Percentiles rank a stretch among this genome's conserved stretches.
These are phyloP conservation scores for Calyptommatus sinebrachiatus DNA, from an alignment of 2,113 vertebrate genomes.

Conservation along the genomic window DNA sequence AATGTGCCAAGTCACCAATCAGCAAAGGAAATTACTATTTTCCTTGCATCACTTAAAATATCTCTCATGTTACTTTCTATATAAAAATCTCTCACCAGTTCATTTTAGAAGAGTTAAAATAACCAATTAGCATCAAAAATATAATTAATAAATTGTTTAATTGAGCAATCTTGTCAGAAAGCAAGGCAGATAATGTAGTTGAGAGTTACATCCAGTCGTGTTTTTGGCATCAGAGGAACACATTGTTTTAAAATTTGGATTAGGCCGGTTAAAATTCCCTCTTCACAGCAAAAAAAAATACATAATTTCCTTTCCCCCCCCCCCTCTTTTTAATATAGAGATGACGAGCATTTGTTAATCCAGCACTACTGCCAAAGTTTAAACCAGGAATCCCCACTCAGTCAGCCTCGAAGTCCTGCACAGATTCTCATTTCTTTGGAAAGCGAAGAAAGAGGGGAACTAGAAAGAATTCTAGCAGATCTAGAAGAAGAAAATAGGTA, in stretches of 20 bases:
- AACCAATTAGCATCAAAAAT: no score
- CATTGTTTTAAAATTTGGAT: neutral
- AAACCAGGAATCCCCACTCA: slow-evolving; percentile 97
- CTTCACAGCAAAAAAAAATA: slow-evolving; percentile 47
- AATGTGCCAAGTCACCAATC: neutral
- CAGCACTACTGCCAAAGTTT: slow-evolving; percentile 99
- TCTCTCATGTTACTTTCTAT: no score
- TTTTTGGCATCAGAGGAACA: neutral
- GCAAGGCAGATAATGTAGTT: neutral
- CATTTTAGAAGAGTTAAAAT: no score
- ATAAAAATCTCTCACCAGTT: no score
- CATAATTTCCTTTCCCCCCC: neutral
- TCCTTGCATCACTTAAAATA: no score
- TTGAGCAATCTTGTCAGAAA: neutral
- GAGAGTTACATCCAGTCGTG: neutral
- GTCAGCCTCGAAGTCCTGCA: slow-evolving; percentile 87
- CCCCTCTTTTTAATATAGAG: slow-evolving; percentile 74
- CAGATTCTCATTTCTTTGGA: slow-evolving; percentile 99
- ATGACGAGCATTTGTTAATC: slow-evolving; percentile 99
- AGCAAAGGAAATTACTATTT: neutral
- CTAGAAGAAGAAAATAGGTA: slow-evolving; percentile 97
- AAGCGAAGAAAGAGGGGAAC: slow-evolving; percentile 95
- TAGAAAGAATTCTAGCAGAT: slow-evolving; percentile 94
- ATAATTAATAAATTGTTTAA: no score
- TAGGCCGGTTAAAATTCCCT: neutral